phyloP scores from a whole-genome alignment of 2,797 vertebrate genomes.

The Uromys caudimaculatus region DNA sequence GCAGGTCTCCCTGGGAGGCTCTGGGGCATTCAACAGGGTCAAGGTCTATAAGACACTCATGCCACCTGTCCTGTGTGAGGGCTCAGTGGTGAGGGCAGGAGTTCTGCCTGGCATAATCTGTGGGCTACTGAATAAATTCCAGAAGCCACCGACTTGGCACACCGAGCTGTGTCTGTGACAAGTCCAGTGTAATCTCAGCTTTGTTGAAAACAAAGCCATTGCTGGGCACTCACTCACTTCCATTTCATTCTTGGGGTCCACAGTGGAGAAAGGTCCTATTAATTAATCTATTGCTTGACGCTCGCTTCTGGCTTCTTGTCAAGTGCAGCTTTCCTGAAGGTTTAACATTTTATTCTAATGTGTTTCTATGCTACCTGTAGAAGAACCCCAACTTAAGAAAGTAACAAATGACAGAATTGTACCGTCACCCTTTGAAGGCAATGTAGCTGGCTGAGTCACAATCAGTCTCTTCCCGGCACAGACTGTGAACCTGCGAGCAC shows the following conservation, averaged over 20 bases:
- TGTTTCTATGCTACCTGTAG: background rate
- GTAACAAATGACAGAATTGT: background rate
- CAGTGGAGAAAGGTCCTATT: background rate
- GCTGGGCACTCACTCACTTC: background rate
- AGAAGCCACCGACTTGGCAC: background rate
- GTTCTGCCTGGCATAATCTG: background rate
- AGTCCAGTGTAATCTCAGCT: background rate
- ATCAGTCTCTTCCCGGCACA: background rate
- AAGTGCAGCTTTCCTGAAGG: background rate
- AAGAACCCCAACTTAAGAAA: background rate
- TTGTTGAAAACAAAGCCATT: background rate
- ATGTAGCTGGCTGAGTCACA: background rate
- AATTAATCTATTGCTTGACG: background rate
- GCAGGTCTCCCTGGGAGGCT: background rate
- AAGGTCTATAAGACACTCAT: background rate
- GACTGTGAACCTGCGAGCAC: fast-evolving
- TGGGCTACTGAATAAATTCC: background rate
- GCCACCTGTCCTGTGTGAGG: no score
- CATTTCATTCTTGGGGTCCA: constrained; percentile 7
- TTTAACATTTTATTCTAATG: background rate
- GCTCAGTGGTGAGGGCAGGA: no score
- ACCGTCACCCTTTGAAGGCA: background rate
- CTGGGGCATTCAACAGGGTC: background rate
- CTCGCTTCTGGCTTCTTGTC: background rate
- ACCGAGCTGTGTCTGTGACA: background rate